phyloP scores from a whole-genome alignment of 2,888 invertebrate genomes.

The Latheticus oryzae region DNA sequence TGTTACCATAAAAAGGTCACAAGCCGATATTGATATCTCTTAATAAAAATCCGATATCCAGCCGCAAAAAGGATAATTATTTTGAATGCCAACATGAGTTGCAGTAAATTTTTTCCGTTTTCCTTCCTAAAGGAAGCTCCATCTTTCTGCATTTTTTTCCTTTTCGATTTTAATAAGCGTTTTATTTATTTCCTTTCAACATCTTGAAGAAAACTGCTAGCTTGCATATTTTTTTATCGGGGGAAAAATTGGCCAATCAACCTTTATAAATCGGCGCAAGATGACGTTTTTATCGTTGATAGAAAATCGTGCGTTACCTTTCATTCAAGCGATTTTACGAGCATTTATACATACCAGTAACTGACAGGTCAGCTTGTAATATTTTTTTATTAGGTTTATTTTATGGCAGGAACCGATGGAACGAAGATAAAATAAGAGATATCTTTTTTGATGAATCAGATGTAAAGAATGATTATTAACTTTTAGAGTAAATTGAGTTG shows the following conservation, averaged over 20 bases:
- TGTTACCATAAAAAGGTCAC: constrained; percentile 6
- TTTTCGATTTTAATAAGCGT: constrained; percentile 3
- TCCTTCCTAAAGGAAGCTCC: constrained; percentile 1
- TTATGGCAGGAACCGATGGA: constrained; percentile 18
- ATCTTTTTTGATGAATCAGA: constrained; percentile 11
- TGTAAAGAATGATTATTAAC: not conserved
- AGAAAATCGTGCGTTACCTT: constrained; percentile 2
- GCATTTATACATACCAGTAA: constrained; percentile 11
- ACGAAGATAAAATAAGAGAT: constrained; percentile 19
- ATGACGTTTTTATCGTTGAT: constrained; percentile 1
- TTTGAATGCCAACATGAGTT: constrained; percentile 10
- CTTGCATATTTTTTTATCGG: not conserved
- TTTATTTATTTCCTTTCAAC: not conserved
- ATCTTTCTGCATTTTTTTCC: constrained; percentile 7
- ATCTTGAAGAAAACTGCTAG: constrained; percentile 1
- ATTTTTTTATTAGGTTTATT: constrained; percentile 16
- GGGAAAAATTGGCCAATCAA: constrained; percentile 14
- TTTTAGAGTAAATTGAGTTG: not conserved
- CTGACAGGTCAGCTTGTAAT: constrained; percentile 34
- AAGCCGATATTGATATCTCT: too few species aligned
- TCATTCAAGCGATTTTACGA: constrained; percentile 16
- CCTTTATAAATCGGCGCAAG: constrained; percentile 8
- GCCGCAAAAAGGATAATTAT: constrained; percentile 11
- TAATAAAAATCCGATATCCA: constrained; percentile 6
- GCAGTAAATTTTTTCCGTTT: not conserved